Evolutionary conservation across 2,888 invertebrate genomes (phyloP), one percentile per base, ranked within the genome.

Genomic region (Rhamphomyia laevipes): DNA sequence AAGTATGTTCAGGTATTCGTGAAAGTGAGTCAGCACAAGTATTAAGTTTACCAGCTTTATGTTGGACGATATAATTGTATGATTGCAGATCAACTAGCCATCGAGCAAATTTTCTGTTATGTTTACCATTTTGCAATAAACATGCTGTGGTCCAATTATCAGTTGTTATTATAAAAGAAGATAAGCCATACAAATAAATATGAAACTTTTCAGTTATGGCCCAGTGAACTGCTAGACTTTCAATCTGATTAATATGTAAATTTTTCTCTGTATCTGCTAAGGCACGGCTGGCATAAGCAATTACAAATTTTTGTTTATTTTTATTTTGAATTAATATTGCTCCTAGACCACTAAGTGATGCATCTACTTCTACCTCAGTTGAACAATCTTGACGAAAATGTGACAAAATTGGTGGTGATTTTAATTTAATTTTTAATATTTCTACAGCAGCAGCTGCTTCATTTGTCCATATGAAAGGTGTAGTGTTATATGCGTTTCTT

Each of bases 141-240:
- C 50, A 46, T 21, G 50, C 50, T 2, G 47, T 50, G 30, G 46
- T 50, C 46, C 44, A 49, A 18, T 49, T 43, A 2, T 46, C 46
- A 27, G 43, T 50, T 3, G 41, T 31, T 31, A 50, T 5, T n/a
- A 12, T 46, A 21, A 50, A 46, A 9, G 6, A 5, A 30, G 37
- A 40, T 1, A 45, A 13, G 9, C 46, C 43, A 18, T 46, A 50
- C 11, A 50, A 41, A 23, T 50, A 46, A 13, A 50, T 46, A 23
- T 49, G 46, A 27, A 49, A 49, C 23, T 30, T 38, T 30, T 38
- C 12, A 9, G 40, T 41, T 18, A 37, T 6, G 13, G 38, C 21
- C 33, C 33, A 33, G 13, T 33, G 33, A 12, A 37, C 37, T 12
- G 37, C 37, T 15, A 37, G 4, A 37, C 37, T 37, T 37, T 37